These are phyloP conservation scores for Eleutherodactylus coqui DNA, from an alignment of 2,797 vertebrate genomes.

Conservation along the genomic window DNA sequence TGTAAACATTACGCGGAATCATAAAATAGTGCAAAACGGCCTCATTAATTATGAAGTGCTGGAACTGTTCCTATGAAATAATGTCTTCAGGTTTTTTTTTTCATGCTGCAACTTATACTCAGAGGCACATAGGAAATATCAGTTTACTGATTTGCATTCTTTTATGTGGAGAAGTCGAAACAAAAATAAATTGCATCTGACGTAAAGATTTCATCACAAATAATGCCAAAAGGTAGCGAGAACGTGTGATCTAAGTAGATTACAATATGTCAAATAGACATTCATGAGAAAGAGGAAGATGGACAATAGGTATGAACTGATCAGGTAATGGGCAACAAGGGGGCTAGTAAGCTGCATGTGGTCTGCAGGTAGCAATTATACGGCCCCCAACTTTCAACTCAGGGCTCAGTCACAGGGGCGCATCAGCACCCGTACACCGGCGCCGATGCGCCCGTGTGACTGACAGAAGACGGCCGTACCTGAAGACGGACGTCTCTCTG, in stretches of 20 bases:
- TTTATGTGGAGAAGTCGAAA: background rate
- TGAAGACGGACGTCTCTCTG: no score
- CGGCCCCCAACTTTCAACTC: no score
- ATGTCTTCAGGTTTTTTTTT: background rate
- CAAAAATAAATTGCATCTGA: background rate
- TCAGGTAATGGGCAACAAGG: background rate
- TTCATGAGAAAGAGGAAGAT: background rate
- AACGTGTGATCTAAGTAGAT: background rate
- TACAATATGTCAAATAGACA: background rate
- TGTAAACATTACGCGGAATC: conserved; percentile 24
- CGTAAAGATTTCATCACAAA: background rate
- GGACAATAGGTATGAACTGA: background rate
- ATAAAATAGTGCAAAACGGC: conserved; percentile 34
- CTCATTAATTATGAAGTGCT: conserved; percentile 1
- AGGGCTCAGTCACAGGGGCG: no score
- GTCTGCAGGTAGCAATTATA: no score
- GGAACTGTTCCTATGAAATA: background rate
- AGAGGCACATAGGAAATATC: no score
- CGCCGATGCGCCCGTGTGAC: no score
- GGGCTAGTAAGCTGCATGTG: no score
- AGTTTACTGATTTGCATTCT: background rate
- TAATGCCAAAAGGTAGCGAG: background rate
- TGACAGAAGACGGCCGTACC: no score
- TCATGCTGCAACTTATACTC: background rate
- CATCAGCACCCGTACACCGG: no score